Evolutionary conservation across 1,140 invertebrate genomes (phyloP), one percentile per base, ranked within the genome.

Genomic region (Araneus ventricosus): DNA sequence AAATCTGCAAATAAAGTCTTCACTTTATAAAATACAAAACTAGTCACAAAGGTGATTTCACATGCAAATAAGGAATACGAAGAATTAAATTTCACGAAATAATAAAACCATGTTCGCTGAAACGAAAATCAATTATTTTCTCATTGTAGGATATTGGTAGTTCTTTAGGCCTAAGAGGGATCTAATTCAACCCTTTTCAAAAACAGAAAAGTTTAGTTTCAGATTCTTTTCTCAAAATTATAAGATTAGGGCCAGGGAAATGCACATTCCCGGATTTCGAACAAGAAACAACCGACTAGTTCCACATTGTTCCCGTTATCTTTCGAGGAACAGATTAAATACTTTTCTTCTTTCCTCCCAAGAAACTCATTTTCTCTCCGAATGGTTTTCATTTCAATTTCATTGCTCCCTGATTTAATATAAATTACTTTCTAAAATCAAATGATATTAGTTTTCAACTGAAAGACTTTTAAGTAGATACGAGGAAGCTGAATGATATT

Each of bases 361-460:
- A 75, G 24, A 34, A 34, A 34, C 17, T 75, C 67, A 75, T 75
- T 75, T 75, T 75, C 67, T 14, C 30, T 14, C 67, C 4, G 67
- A 34, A 30, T 75, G 17, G 30, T 34, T 75, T 75, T 75, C 61
- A 67, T 75, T 75, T 30, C 67, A 75, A 37, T 75, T 75, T 75
- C 57, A 59, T 8, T 34, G 84, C 14, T 20, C 45, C 17, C n/a
- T 75, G 67, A 75, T 75, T 75, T 75, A 34, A 75, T 34, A 75
- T 34, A 75, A 88, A 88, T 67, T 87, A 63, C 61, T 88, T 63
- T 39, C 10, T 39, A 34, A 67, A 87, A 61, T 61, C 27, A 59
- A 87, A 61, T 87, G 22, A 24, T 82, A 82, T 87, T 37, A 45
- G 8, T 87, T 87, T 61, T 86, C 84, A 61, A 90, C 24, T 27